A percentile compares a stretch with the other conserved stretches of the same genome.
Evolutionary conservation across 2,113 vertebrate genomes (phyloP).

Genomic region (Sarotherodon lohbergeri): DNA sequence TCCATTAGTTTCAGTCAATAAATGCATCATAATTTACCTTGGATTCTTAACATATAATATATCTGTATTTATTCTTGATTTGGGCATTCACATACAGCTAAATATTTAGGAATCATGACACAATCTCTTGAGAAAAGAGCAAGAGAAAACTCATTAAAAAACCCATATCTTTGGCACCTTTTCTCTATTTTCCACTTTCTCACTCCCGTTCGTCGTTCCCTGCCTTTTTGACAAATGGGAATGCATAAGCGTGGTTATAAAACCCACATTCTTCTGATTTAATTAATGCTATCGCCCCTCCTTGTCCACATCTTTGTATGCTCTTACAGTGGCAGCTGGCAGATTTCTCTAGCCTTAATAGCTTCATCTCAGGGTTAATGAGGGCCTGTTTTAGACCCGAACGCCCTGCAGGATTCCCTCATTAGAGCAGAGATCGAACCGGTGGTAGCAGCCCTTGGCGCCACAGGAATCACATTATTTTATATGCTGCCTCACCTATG

Average conservation of each 20-base stretch:
- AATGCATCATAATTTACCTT: background rate
- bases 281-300: slow-evolving; percentile 26
- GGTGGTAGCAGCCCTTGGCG: slow-evolving; percentile 5
- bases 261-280: slow-evolving; percentile 31
- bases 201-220: rapidly evolving
- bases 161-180: background rate
- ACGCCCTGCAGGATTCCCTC: slow-evolving; percentile 51
- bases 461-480: slow-evolving; percentile 52
- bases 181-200: background rate
- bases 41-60: background rate
- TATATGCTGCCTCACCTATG: slow-evolving; percentile 33
- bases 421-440: slow-evolving; percentile 51
- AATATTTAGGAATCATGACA: background rate
- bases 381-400: slow-evolving; percentile 50
- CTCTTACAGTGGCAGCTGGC: slow-evolving; percentile 25
- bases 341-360: slow-evolving; percentile 44
- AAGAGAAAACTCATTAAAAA: background rate
- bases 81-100: background rate
- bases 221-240: background rate
- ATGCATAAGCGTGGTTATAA: background rate
- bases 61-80: background rate
- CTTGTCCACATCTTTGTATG: slow-evolving; percentile 19
- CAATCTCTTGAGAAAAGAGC: background rate
- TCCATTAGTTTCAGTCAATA: background rate
- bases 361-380: slow-evolving; percentile 59